These are phyloP conservation scores for Amphimallon solstitiale DNA, from an alignment of 2,888 invertebrate species.

Conservation along the genomic window DNA sequence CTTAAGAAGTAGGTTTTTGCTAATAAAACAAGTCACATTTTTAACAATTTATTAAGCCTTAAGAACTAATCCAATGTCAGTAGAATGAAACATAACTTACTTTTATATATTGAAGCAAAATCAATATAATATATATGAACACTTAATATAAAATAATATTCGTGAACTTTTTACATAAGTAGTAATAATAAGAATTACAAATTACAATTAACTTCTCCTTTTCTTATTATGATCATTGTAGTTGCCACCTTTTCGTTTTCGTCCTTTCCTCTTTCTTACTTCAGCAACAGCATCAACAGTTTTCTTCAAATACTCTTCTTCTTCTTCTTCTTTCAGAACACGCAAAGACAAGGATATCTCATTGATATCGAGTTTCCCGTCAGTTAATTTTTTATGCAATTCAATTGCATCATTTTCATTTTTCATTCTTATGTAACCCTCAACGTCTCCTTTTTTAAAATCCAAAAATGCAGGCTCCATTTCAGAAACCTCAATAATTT, in stretches of 20 bases:
- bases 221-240: slow-evolving; percentile 45
- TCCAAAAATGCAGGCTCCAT: slow-evolving; percentile 78
- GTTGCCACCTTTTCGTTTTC: slow-evolving; percentile 56
- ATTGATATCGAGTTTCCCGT: slow-evolving; percentile 62
- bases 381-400: slow-evolving; percentile 71
- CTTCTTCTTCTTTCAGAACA: slow-evolving; percentile 77
- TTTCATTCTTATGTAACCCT: slow-evolving; percentile 78
- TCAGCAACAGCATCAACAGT: slow-evolving; percentile 69
- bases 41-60: no score
- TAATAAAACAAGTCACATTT: no score
- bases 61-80: no score
- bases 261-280: slow-evolving; percentile 55
- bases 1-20: no score
- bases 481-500: slow-evolving; percentile 70
- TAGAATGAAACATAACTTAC: no score
- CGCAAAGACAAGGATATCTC: slow-evolving; percentile 65
- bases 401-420: slow-evolving; percentile 76
- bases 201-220: slow-evolving; percentile 16
- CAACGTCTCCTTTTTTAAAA: slow-evolving; percentile 76
- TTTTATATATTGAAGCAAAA: background rate
- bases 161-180: background rate
- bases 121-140: background rate
- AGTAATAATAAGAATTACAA: background rate
- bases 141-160: background rate
- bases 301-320: slow-evolving; percentile 72